Evolutionary conservation across 2,113 vertebrate species (phyloP).

Genomic region (Arvicanthis niloticus): DNA sequence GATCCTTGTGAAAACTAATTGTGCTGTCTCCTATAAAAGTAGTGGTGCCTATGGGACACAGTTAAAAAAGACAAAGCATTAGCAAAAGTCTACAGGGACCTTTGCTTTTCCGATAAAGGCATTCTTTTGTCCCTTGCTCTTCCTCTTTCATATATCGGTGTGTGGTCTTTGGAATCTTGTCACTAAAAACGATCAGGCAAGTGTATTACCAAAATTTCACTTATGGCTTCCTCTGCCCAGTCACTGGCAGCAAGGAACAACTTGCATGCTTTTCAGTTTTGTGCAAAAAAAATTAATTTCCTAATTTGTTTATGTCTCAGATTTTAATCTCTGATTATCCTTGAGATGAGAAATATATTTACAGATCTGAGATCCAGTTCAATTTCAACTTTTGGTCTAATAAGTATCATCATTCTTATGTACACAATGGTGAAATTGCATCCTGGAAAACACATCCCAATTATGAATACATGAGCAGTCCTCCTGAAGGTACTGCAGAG

Average conservation of each 20-base stretch:
- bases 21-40: not conserved
- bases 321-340: constrained; percentile 45
- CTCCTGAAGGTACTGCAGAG: not conserved
- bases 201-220: not conserved
- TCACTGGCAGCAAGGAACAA: not conserved
- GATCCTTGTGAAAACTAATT: not conserved
- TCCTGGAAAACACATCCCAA: not conserved
- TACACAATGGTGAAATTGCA: not conserved
- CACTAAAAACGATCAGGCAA: not conserved
- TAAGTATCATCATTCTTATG: constrained; percentile 14
- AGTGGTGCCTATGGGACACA: not conserved
- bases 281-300: constrained; percentile 38
- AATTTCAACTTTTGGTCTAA: constrained; percentile 22
- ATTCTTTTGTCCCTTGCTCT: not conserved
- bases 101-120: not conserved
- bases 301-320: constrained; percentile 41
- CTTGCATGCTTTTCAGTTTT: not conserved
- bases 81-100: not conserved
- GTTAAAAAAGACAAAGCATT: not conserved
- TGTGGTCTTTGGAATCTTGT: not conserved
- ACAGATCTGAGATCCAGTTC: constrained; percentile 24
- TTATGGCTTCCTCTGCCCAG: not conserved
- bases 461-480: not conserved
- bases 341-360: constrained; percentile 46
- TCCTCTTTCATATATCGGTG: not conserved